Percentiles rank a stretch among this genome's conserved stretches.
These are phyloP conservation scores for Lipophrys pholis DNA, from an alignment of 2,113 vertebrate species.

Conservation along the genomic window DNA sequence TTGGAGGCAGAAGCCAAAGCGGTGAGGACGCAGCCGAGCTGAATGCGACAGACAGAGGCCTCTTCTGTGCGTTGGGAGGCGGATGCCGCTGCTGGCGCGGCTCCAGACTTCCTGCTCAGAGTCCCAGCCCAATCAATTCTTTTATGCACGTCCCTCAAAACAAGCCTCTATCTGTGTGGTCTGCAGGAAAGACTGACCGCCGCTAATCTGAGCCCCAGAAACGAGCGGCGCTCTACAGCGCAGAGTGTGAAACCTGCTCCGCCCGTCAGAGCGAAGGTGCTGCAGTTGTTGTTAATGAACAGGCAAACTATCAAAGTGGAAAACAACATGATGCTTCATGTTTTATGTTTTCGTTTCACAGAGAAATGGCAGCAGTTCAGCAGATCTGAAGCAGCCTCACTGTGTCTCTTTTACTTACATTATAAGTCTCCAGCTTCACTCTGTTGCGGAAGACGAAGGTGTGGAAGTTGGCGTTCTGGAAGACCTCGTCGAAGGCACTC, in stretches of 20 bases:
- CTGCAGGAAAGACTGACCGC: conserved; percentile 65
- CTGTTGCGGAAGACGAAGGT: conserved; percentile 91
- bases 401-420: conserved; percentile 86
- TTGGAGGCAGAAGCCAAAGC: conserved; percentile 56
- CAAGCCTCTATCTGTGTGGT: conserved; percentile 70
- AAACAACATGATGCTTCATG: too few species aligned
- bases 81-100: conserved; percentile 70
- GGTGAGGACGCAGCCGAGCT: conserved; percentile 51
- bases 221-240: conserved; percentile 26
- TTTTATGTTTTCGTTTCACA: too few species aligned
- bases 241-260: neutral
- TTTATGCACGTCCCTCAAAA: conserved; percentile 70
- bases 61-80: conserved; percentile 64
- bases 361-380: too few species aligned
- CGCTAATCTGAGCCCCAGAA: conserved; percentile 63
- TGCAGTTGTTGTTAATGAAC: conserved; percentile 17
- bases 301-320: neutral
- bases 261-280: conserved; percentile 29
- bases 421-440: conserved; percentile 96
- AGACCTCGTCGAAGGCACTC: conserved; percentile 91
- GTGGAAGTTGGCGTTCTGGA: conserved; percentile 94
- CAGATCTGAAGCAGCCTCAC: neutral
- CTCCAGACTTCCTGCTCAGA: conserved; percentile 78
- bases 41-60: conserved; percentile 64
- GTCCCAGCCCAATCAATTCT: conserved; percentile 78